phyloP scores from a whole-genome alignment of 2,888 invertebrate species.

The Pristionchus fissidentatus region DNA sequence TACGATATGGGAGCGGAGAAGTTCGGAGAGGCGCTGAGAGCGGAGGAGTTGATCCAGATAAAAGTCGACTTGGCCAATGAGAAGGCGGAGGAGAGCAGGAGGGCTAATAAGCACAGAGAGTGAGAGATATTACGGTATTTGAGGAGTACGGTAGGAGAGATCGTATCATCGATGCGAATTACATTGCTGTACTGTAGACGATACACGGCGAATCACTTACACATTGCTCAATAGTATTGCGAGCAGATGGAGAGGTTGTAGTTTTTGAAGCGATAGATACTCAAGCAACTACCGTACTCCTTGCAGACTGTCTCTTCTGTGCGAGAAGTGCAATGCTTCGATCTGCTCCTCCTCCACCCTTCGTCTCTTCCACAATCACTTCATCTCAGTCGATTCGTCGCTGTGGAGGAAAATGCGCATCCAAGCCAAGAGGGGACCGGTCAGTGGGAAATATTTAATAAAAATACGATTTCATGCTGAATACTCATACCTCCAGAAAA shows the following conservation, averaged over 20 bases:
- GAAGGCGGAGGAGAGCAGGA: conserved; percentile 30
- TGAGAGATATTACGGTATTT: background rate
- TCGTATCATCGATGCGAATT: background rate
- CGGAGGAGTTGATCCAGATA: background rate
- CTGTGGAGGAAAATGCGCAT: conserved; percentile 3
- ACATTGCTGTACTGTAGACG: no score
- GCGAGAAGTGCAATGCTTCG: conserved; percentile 25
- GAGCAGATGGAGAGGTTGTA: no score
- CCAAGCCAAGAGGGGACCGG: conserved; percentile 16
- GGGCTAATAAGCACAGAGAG: background rate
- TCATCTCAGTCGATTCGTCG: background rate
- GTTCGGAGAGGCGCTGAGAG: background rate
- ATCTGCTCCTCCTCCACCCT: background rate
- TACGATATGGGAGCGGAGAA: background rate
- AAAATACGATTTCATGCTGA: no score
- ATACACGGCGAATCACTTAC: no score
- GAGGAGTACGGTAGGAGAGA: background rate
- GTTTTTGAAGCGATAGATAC: background rate
- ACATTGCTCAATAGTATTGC: no score
- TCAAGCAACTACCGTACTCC: background rate
- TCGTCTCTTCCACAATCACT: conserved; percentile 23
- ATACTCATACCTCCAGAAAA: no score
- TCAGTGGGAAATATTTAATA: background rate
- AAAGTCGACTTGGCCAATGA: background rate
- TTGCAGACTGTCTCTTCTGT: conserved; percentile 18